Evolutionary conservation across 2,888 invertebrate genomes (phyloP).

Genomic region (Meiosimyza decipiens): DNA sequence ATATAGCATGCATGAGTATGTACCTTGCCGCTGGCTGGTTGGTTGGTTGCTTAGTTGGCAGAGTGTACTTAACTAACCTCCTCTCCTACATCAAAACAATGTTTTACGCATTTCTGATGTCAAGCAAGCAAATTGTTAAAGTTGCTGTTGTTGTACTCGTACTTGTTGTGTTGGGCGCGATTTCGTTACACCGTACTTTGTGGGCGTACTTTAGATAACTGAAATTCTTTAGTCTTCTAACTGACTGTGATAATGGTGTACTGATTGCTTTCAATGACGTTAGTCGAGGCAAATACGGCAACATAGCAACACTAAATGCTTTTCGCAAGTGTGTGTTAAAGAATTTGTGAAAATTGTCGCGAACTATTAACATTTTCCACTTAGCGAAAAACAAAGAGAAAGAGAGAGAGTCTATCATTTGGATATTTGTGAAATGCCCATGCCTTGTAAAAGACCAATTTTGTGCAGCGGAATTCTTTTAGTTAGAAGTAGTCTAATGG

Average conservation of each 20-base stretch:
- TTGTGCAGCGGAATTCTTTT: no score
- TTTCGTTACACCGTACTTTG: conserved; percentile 61
- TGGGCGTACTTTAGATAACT: conserved; percentile 64
- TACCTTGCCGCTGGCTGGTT: conserved; percentile 24
- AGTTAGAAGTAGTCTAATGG: no score
- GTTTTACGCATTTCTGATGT: conserved; percentile 61
- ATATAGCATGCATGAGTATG: conserved; percentile 10
- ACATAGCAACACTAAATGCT: no score
- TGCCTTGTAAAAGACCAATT: no score
- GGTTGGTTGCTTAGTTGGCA: neutral
- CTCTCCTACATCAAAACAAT: conserved; percentile 42
- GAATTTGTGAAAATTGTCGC: conserved; percentile 63
- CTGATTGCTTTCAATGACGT: no score
- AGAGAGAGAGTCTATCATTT: no score
- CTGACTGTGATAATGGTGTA: neutral
- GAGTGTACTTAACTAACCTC: neutral
- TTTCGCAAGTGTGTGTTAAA: conserved; percentile 34
- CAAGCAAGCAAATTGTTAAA: conserved; percentile 65
- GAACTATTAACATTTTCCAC: conserved; percentile 54
- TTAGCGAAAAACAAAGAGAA: neutral
- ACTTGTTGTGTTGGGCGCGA: conserved; percentile 29
- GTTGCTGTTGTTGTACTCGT: conserved; percentile 54
- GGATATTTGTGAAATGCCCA: no score
- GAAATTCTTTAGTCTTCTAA: conserved; percentile 51
- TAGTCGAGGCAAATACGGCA: no score